A percentile compares a stretch with the other conserved stretches of the same genome.
Conservation (phyloP, 2,888 invertebrate species). For the Podotricha telesiphe region DNA sequence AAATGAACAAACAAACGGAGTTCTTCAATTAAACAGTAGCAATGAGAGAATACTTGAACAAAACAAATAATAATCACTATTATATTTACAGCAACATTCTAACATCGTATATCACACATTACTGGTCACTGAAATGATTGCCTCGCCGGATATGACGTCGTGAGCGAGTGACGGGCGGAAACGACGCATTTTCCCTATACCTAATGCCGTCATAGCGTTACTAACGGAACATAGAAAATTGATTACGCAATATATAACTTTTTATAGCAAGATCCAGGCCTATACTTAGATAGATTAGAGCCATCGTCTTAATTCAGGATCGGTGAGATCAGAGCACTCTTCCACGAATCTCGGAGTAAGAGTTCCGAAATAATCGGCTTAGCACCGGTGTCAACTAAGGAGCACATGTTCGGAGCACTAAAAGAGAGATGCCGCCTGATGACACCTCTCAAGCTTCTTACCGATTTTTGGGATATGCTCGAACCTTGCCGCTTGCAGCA, state of each 20-base stretch:
- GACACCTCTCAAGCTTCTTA: too few relatives aligned
- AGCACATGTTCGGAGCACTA: too few relatives aligned
- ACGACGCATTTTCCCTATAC: conserved; percentile 18
- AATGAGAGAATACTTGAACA: conserved; percentile 21
- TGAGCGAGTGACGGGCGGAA: conserved; percentile 26
- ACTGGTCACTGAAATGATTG: conserved; percentile 27
- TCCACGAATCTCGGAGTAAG: too few relatives aligned
- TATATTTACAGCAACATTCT: conserved; percentile 9
- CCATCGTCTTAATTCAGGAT: too few relatives aligned
- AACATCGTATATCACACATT: conserved; percentile 16
- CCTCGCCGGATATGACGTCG: conserved; percentile 24
- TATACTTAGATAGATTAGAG: too few relatives aligned
- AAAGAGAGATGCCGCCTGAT: too few relatives aligned
- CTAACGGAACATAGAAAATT: conserved; percentile 1
- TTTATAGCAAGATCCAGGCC: too few relatives aligned
- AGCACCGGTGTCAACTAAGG: too few relatives aligned
- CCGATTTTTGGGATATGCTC: too few relatives aligned
- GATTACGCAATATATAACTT: neutral
- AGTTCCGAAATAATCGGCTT: too few relatives aligned
- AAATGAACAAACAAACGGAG: neutral
- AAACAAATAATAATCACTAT: conserved; percentile 12
- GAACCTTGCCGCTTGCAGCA: too few relatives aligned
- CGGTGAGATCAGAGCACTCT: too few relatives aligned
- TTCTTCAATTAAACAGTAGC: neutral
- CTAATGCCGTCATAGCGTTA: conserved; percentile 1